phyloP scores from a whole-genome alignment of 2,797 vertebrate genomes.

The Falco berigora region DNA sequence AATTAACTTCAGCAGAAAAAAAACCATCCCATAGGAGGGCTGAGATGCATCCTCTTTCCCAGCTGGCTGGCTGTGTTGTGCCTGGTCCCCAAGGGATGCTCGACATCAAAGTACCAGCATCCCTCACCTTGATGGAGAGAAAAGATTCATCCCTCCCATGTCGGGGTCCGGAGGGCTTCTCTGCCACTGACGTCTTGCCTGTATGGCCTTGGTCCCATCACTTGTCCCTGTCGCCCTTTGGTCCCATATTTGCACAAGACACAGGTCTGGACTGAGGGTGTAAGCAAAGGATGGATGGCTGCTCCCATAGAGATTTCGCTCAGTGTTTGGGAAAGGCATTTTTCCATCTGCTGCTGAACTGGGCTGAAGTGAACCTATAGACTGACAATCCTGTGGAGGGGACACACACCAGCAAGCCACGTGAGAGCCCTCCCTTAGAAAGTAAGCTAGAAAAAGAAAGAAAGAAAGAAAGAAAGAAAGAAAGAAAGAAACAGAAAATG shows the following conservation, averaged over 20 bases:
- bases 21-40: background rate
- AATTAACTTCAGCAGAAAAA: background rate
- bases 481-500: too few species aligned
- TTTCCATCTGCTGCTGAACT: background rate
- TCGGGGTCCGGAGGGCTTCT: background rate
- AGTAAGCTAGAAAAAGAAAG: background rate
- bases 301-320: background rate
- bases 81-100: background rate
- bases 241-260: background rate
- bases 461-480: too few species aligned
- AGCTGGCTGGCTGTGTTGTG: background rate
- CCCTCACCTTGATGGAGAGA: accelerated
- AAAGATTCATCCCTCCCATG: accelerated
- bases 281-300: background rate
- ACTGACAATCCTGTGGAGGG: background rate
- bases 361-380: accelerated
- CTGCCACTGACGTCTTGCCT: background rate
- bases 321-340: background rate
- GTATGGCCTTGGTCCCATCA: background rate
- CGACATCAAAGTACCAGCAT: accelerated
- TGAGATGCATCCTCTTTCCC: background rate
- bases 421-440: background rate
- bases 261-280: background rate
- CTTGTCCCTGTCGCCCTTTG: accelerated
- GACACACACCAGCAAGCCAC: background rate